Conservation (phyloP, 1,140 invertebrate genomes). For the Eueides isabella region DNA sequence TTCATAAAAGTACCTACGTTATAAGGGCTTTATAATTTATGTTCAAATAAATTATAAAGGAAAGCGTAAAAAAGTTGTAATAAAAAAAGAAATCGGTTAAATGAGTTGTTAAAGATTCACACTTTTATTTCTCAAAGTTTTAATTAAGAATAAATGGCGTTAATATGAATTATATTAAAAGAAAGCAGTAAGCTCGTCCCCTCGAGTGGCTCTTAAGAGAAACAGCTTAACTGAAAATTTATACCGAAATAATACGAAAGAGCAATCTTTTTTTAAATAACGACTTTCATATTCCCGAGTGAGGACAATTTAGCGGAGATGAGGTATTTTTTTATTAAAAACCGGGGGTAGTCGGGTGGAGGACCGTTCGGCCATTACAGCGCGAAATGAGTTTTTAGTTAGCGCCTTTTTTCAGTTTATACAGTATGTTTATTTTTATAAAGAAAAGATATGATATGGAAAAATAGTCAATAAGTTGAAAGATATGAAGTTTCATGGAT, state of each 20-base stretch:
- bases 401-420: conserved; percentile 53
- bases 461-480: no score
- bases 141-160: conserved; percentile 29
- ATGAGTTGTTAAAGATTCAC: conserved; percentile 25
- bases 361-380: conserved; percentile 61
- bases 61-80: conserved; percentile 3
- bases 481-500: no score
- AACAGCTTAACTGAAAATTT: conserved; percentile 75
- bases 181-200: conserved; percentile 33
- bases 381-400: conserved; percentile 80
- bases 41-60: conserved; percentile 16
- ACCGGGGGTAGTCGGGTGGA: conserved; percentile 52
- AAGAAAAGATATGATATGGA: background rate
- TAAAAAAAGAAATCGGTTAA: conserved; percentile 13
- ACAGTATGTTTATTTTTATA: conserved; percentile 40
- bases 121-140: conserved; percentile 24
- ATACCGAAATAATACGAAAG: conserved; percentile 78
- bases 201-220: conserved; percentile 58
- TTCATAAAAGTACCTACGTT: conserved; percentile 6
- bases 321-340: conserved; percentile 81
- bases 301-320: conserved; percentile 80
- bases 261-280: conserved; percentile 80
- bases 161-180: conserved; percentile 34
- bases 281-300: conserved; percentile 79
- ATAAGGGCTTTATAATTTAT: conserved; percentile 17